Evolutionary conservation across 2,888 invertebrate species (phyloP).

Genomic region (Parapristionchus giblindavisi): DNA sequence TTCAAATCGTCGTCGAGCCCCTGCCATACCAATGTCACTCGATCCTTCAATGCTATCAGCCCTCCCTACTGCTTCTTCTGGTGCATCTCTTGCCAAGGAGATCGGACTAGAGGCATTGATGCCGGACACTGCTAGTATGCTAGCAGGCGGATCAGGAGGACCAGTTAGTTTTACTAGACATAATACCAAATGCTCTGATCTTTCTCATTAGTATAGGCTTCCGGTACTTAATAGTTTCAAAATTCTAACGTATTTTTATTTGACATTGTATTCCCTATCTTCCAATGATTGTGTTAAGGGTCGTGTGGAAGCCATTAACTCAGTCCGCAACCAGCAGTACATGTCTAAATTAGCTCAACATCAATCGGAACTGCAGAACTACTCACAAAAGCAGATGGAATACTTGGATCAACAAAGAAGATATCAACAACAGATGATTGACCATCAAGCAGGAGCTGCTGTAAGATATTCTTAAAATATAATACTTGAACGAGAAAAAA

Average conservation of each 20-base stretch:
- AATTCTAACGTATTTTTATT: no score
- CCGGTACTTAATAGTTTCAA: no score
- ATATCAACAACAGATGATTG: slow-evolving; percentile 65
- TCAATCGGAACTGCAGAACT: slow-evolving; percentile 51
- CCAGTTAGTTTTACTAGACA: background rate
- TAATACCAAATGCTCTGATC: background rate
- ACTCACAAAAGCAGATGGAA: slow-evolving; percentile 62
- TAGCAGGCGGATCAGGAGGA: slow-evolving; percentile 41
- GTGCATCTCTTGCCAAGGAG: slow-evolving; percentile 14
- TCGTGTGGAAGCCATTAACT: slow-evolving; percentile 51
- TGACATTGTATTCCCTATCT: background rate
- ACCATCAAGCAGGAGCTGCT: slow-evolving; percentile 65
- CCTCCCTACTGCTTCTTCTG: no score
- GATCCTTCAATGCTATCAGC: no score
- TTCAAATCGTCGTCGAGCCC: slow-evolving; percentile 27
- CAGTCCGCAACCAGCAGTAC: slow-evolving; percentile 59
- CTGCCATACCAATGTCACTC: slow-evolving; percentile 8
- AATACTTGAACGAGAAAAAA: no score
- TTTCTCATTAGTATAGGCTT: background rate
- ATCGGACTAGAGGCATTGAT: slow-evolving; percentile 24
- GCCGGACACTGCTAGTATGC: slow-evolving; percentile 44
- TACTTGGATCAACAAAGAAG: slow-evolving; percentile 63
- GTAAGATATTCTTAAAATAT: slow-evolving; percentile 36
- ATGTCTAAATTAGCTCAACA: slow-evolving; percentile 43
- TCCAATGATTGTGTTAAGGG: slow-evolving; percentile 33